These are phyloP conservation scores for Campylorhamphus procurvoides DNA, from an alignment of 2,113 vertebrate species.

Conservation along the genomic window DNA sequence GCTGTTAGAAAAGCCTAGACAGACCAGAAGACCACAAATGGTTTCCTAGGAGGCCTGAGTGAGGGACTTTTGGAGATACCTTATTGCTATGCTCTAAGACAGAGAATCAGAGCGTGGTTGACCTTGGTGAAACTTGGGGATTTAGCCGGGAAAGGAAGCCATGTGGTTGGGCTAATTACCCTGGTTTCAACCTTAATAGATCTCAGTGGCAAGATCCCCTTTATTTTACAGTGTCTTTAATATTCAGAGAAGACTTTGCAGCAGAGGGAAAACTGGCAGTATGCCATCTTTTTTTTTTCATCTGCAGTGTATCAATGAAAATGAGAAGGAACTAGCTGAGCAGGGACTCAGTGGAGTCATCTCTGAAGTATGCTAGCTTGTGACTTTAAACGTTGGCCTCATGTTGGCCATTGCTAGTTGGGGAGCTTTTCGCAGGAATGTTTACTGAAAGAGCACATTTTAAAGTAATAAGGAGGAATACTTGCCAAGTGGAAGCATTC, in stretches of 20 bases:
- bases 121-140: not conserved
- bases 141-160: not conserved
- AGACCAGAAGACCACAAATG: not conserved
- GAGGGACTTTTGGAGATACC: not conserved
- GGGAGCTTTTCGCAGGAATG: not conserved
- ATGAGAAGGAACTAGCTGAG: not conserved
- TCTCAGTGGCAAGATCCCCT: accelerated
- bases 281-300: not conserved
- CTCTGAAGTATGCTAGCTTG: not conserved
- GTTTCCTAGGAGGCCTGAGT: not conserved
- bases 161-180: not conserved
- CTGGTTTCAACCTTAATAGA: not conserved
- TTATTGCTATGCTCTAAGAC: not conserved
- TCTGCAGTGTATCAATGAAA: not conserved
- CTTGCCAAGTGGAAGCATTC: slow-evolving; percentile 34
- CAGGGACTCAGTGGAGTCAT: not conserved
- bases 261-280: not conserved
- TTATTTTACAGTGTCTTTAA: not conserved
- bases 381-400: not conserved
- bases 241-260: not conserved
- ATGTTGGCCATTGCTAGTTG: not conserved
- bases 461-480: not conserved
- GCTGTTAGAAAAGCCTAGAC: not conserved
- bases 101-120: not conserved
- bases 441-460: slow-evolving; percentile 37